These are phyloP conservation scores for Entosphenus tridentatus DNA, from an alignment of 2,113 vertebrate species.

Conservation along the genomic window DNA sequence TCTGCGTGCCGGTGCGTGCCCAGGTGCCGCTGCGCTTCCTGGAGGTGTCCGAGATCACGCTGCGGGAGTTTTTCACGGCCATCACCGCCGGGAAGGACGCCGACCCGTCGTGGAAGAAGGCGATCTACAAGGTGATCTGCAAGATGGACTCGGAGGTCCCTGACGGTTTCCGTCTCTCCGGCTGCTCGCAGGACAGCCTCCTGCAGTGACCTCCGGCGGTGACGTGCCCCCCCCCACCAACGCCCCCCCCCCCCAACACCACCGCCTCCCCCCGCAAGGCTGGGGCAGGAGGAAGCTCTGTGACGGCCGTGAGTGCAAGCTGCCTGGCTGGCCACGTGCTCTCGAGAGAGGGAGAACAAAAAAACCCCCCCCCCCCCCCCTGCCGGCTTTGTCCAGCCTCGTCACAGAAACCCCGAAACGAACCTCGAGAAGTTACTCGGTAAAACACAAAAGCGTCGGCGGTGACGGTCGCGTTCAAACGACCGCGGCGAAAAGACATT, in stretches of 20 bases:
- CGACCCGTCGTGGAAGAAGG: conserved; percentile 4
- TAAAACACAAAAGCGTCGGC: too few relatives aligned
- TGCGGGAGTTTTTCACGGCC: conserved; percentile 2
- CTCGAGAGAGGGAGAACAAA: too few relatives aligned
- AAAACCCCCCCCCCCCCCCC: too few relatives aligned
- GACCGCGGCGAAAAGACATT: too few relatives aligned
- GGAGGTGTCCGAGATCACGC: neutral
- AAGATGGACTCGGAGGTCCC: conserved; percentile 1
- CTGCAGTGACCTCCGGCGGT: conserved; percentile 1
- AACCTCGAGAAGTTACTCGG: too few relatives aligned
- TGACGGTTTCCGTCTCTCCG: neutral
- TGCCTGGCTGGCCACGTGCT: too few relatives aligned
- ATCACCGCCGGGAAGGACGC: neutral
- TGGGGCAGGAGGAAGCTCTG: too few relatives aligned
- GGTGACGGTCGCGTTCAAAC: too few relatives aligned
- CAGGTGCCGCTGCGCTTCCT: conserved; percentile 1
- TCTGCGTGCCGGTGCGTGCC: neutral
- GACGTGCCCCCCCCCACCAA: neutral
- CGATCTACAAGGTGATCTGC: conserved; percentile 5
- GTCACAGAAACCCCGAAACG: too few relatives aligned
- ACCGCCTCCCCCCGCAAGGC: neutral
- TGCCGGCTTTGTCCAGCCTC: too few relatives aligned
- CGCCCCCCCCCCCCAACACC: neutral
- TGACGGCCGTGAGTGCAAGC: too few relatives aligned
- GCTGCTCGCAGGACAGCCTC: neutral